Evolutionary conservation across 2,797 vertebrate species (phyloP).

Genomic region (Ctenochaetus hawaiiensis): DNA sequence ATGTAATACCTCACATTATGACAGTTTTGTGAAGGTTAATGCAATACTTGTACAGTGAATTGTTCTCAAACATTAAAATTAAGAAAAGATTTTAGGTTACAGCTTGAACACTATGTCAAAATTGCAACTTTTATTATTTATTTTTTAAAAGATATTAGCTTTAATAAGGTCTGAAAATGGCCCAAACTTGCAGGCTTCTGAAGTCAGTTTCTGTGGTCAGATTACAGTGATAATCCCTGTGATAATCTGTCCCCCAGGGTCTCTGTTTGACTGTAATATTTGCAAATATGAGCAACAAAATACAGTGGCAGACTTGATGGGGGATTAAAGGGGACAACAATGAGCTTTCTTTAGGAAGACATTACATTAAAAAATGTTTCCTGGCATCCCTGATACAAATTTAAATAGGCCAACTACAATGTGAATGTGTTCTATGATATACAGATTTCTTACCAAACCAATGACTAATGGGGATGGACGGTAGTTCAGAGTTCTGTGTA

Average conservation of each 20-base stretch:
- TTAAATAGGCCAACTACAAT: conserved; percentile 39
- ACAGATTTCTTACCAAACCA: conserved; percentile 54
- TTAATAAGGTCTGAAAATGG: conserved; percentile 6
- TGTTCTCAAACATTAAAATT: conserved; percentile 18
- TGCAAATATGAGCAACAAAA: conserved; percentile 39
- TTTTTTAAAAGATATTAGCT: background rate
- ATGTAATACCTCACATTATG: conserved; percentile 19
- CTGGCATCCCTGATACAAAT: conserved; percentile 52
- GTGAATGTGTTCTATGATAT: conserved; percentile 56
- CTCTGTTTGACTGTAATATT: conserved; percentile 25
- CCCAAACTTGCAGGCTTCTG: conserved; percentile 17
- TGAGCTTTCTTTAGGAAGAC: conserved; percentile 12
- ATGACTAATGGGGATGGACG: conserved; percentile 69
- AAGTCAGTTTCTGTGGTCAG: conserved; percentile 8
- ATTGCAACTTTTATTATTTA: background rate
- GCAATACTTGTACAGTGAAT: conserved; percentile 18
- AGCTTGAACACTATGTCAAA: conserved; percentile 1
- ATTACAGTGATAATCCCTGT: background rate
- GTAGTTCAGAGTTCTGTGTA: conserved; percentile 46
- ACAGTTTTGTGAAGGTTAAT: conserved; percentile 16
- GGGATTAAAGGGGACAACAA: conserved; percentile 5
- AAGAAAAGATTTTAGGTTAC: background rate
- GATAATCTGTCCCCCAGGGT: background rate
- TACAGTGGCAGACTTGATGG: conserved; percentile 30
- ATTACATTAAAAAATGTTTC: conserved; percentile 19